A percentile compares a stretch with the other conserved stretches of the same genome.
Evolutionary conservation across 2,797 vertebrate genomes (phyloP).

Genomic region (Chiloscyllium punctatum): DNA sequence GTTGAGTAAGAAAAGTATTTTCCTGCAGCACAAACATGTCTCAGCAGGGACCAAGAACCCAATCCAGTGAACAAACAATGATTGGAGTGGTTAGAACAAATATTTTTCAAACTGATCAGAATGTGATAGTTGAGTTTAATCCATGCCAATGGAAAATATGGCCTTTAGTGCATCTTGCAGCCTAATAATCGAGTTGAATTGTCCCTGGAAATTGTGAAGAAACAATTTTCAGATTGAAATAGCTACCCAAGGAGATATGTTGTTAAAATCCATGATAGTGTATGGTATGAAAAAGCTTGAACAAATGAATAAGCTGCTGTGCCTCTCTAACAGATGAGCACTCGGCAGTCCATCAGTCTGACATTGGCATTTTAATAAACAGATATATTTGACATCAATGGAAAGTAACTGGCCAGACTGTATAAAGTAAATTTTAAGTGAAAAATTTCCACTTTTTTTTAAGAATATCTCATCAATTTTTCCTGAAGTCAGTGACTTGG

Average conservation of each 20-base stretch:
- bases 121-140: neutral
- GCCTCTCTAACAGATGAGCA: neutral
- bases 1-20: neutral
- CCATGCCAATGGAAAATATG: neutral
- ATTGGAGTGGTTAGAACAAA: neutral
- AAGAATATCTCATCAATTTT: neutral
- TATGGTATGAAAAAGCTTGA: neutral
- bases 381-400: neutral
- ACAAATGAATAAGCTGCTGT: neutral
- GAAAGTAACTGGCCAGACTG: neutral
- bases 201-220: neutral
- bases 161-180: neutral
- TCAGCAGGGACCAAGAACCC: neutral
- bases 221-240: neutral
- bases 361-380: neutral
- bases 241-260: neutral
- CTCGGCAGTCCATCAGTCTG: neutral
- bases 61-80: neutral
- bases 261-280: neutral
- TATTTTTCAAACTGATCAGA: neutral
- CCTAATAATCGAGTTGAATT: neutral
- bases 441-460: neutral
- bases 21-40: neutral
- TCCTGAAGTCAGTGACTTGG: neutral
- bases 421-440: neutral